These are phyloP conservation scores for Drosophila anomelani DNA, from an alignment of 2,888 invertebrate genomes.

Conservation along the genomic window DNA sequence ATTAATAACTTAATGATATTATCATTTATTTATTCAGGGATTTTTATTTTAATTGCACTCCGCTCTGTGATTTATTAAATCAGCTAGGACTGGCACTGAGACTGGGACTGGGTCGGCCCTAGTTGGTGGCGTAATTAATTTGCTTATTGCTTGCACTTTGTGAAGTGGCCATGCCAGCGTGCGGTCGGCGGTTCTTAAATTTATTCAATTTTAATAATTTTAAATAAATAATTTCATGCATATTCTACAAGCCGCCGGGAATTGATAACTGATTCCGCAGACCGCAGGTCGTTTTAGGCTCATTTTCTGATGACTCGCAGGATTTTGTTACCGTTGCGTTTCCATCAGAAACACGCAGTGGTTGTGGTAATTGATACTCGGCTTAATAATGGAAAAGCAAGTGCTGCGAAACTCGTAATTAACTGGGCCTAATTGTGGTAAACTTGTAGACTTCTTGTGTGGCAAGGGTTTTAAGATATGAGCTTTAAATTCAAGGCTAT, in stretches of 20 bases:
- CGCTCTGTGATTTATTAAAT: constrained; percentile 41
- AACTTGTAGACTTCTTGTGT: constrained; percentile 3
- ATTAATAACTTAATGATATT: constrained; percentile 77
- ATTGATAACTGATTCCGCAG: constrained; percentile 27
- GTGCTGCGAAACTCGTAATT: constrained; percentile 19
- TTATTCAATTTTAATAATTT: constrained; percentile 46
- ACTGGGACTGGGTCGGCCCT: background rate
- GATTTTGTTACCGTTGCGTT: constrained; percentile 20
- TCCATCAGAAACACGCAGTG: constrained; percentile 16
- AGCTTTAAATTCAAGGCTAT: background rate
- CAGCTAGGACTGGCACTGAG: constrained; percentile 4
- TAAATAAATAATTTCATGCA: constrained; percentile 42
- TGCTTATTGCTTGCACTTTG: constrained; percentile 22
- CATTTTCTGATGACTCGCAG: constrained; percentile 23
- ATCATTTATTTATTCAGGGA: constrained; percentile 67
- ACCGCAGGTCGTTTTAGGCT: constrained; percentile 36
- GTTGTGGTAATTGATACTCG: constrained; percentile 32
- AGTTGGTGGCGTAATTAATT: constrained; percentile 51
- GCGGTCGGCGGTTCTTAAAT: constrained; percentile 22
- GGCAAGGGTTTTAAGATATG: background rate
- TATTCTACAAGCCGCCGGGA: constrained; percentile 18
- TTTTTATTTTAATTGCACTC: constrained; percentile 44
- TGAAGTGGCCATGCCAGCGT: constrained; percentile 34
- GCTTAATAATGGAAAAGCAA: constrained; percentile 11
- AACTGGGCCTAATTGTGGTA: constrained; percentile 25